A percentile compares a stretch with the other conserved stretches of the same genome.
phyloP scores from a whole-genome alignment of 2,888 invertebrate species.

The Ormyrus labotus region DNA sequence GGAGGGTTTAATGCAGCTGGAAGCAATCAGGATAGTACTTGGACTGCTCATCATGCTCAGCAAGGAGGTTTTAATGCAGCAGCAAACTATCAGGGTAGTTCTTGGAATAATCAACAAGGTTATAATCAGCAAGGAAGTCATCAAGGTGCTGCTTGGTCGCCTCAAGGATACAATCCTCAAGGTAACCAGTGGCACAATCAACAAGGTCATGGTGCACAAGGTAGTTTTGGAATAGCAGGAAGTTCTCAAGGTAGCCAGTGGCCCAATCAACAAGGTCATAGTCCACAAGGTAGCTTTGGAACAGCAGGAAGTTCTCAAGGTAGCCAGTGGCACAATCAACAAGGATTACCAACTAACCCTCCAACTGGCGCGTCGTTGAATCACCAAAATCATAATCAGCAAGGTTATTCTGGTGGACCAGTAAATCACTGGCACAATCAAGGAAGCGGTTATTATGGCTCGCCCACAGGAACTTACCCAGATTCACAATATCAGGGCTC shows the following conservation, averaged over 20 bases:
- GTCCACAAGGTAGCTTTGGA: background rate
- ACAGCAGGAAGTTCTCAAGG: background rate
- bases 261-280: background rate
- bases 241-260: too few species aligned
- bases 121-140: too few species aligned
- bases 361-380: background rate
- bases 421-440: constrained; percentile 19
- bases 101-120: background rate
- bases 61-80: background rate
- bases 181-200: too few species aligned
- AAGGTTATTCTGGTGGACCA: background rate
- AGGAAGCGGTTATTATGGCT: background rate
- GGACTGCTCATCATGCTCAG: background rate
- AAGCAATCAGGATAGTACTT: background rate
- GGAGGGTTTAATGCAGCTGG: background rate
- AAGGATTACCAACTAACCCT: background rate
- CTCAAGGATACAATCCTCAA: too few species aligned
- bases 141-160: too few species aligned
- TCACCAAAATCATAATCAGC: background rate
- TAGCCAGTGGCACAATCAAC: background rate
- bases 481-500: constrained; percentile 17
- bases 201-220: too few species aligned
- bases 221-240: too few species aligned
- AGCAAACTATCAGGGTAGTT: background rate
- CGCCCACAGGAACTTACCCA: constrained; percentile 1